These are phyloP conservation scores for Telenomus remus DNA, from an alignment of 1,140 invertebrate species.

Conservation along the genomic window DNA sequence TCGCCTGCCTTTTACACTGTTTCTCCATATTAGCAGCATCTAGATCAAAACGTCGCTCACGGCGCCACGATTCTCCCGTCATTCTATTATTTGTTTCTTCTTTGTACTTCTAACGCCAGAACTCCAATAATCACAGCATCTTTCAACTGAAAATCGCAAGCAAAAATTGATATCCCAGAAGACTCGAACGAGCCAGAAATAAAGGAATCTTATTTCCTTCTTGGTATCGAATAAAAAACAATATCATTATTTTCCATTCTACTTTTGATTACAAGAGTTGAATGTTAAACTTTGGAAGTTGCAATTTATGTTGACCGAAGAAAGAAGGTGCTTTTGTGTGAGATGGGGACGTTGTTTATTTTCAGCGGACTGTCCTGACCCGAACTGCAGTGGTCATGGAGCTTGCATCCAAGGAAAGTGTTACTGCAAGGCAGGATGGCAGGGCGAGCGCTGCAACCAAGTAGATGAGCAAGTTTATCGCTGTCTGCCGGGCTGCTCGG, in stretches of 20 bases:
- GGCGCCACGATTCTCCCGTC: background rate
- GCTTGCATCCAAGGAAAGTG: slow-evolving; percentile 94
- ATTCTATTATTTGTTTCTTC: slow-evolving; percentile 1
- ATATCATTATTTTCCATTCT: too few species aligned
- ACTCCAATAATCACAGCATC: too few species aligned
- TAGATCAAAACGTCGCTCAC: slow-evolving; percentile 3
- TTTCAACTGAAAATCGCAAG: too few species aligned
- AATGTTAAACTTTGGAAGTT: too few species aligned
- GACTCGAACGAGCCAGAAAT: too few species aligned
- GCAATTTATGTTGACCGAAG: too few species aligned
- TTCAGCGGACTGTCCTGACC: slow-evolving; percentile 89
- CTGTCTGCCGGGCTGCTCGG: slow-evolving; percentile 92
- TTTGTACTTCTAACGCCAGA: too few species aligned
- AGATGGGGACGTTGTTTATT: slow-evolving; percentile 14
- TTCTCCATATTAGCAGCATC: background rate
- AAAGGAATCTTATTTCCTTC: too few species aligned
- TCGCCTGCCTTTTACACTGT: background rate
- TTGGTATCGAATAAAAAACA: too few species aligned
- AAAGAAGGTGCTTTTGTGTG: too few species aligned
- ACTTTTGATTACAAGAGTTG: too few species aligned
- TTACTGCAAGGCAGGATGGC: slow-evolving; percentile 96
- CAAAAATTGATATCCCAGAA: too few species aligned
- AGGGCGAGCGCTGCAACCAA: slow-evolving; percentile 90
- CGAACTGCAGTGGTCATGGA: slow-evolving; percentile 92
- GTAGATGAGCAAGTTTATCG: slow-evolving; percentile 92